These are phyloP conservation scores for Tiliacea citrago DNA, from an alignment of 2,888 invertebrate species.

Conservation along the genomic window DNA sequence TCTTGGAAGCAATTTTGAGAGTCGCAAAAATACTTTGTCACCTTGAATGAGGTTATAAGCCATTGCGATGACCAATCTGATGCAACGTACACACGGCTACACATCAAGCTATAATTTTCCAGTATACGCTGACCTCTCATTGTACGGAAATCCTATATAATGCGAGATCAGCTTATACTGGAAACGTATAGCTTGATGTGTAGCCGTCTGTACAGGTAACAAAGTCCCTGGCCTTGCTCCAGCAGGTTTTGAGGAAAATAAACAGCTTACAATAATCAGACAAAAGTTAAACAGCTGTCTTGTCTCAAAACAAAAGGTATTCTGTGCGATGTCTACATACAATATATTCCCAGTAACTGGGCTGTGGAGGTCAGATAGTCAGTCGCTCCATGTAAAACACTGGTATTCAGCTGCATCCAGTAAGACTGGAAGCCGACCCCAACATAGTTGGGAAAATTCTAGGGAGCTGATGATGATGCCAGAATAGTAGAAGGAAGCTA, in stretches of 20 bases:
- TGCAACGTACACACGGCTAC: no score
- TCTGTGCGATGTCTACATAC: background rate
- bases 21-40: slow-evolving; percentile 14
- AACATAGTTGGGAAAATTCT: background rate
- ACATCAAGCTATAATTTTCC: no score
- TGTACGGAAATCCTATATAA: no score
- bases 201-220: no score
- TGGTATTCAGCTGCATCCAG: background rate
- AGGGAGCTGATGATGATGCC: background rate
- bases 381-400: background rate
- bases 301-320: background rate
- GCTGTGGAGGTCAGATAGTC: background rate
- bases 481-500: background rate
- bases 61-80: slow-evolving; percentile 31
- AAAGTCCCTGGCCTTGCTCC: slow-evolving; percentile 47
- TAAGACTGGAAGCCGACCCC: background rate
- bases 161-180: no score
- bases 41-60: slow-evolving; percentile 29
- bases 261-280: background rate
- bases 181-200: no score
- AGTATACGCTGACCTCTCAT: no score
- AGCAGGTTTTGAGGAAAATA: slow-evolving; percentile 47
- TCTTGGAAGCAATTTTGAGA: slow-evolving; percentile 5
- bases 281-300: background rate
- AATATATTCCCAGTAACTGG: background rate